phyloP scores from a whole-genome alignment of 2,888 invertebrate genomes.

The Megamerina dolium region DNA sequence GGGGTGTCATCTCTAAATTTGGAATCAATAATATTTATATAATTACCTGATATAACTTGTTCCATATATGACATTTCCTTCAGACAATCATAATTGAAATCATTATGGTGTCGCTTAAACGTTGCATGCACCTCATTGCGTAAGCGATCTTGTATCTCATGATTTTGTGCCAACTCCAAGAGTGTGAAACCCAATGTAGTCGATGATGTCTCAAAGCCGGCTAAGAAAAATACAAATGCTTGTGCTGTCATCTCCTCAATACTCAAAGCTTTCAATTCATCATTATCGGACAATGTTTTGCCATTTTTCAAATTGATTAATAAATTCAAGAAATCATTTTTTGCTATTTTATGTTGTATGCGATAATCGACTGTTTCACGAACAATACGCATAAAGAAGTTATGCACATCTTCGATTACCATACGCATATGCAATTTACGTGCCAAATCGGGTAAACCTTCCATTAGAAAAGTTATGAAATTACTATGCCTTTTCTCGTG shows the following conservation, averaged over 20 bases:
- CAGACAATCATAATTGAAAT: slow-evolving; percentile 44
- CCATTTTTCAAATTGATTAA: slow-evolving; percentile 43
- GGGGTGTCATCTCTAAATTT: background rate
- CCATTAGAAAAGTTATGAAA: slow-evolving; percentile 10
- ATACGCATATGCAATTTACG: slow-evolving; percentile 17
- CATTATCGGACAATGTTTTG: background rate
- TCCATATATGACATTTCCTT: slow-evolving; percentile 51
- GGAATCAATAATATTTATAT: background rate
- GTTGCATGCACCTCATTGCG: slow-evolving; percentile 48
- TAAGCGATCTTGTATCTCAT: slow-evolving; percentile 48
- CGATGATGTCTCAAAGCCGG: slow-evolving; percentile 54
- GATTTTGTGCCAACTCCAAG: slow-evolving; percentile 51
- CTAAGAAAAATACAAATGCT: slow-evolving; percentile 53
- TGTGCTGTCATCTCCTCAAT: slow-evolving; percentile 52
- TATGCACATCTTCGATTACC: slow-evolving; percentile 15
- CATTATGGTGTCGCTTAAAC: slow-evolving; percentile 37
- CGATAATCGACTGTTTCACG: slow-evolving; percentile 40
- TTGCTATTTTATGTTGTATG: slow-evolving; percentile 32
- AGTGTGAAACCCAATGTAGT: slow-evolving; percentile 50
- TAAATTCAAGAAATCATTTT: slow-evolving; percentile 51
- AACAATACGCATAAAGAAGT: slow-evolving; percentile 40
- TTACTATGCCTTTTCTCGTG: slow-evolving; percentile 19
- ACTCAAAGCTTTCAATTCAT: slow-evolving; percentile 22
- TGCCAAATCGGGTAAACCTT: slow-evolving; percentile 13
- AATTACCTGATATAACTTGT: slow-evolving; percentile 49